phyloP scores from a whole-genome alignment of 2,797 vertebrate genomes.

The Tolypeutes matacus region DNA sequence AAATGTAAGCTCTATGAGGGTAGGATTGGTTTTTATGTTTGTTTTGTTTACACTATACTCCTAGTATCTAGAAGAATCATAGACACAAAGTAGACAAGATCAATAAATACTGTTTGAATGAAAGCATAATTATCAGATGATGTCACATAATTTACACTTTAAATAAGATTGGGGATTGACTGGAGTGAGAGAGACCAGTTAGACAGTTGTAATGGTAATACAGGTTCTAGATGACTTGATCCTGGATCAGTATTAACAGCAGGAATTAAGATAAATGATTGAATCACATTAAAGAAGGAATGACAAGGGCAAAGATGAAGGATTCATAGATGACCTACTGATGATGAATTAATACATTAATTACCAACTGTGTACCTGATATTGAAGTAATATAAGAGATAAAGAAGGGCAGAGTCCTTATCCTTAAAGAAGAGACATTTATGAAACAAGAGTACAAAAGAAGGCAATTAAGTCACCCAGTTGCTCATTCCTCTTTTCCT shows the following conservation, averaged over 20 bases:
- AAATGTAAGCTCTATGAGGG: neutral
- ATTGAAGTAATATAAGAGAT: neutral
- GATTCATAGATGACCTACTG: neutral
- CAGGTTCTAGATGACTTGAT: neutral
- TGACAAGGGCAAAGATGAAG: neutral
- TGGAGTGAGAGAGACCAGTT: neutral
- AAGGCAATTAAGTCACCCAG: neutral
- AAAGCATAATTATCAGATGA: conserved; percentile 36
- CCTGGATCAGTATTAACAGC: neutral
- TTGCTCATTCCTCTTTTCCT: neutral
- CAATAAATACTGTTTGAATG: neutral
- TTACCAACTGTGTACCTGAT: neutral
- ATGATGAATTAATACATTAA: neutral
- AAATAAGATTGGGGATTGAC: neutral
- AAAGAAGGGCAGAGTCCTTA: neutral
- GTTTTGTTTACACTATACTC: conserved; percentile 6
- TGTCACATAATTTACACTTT: conserved; percentile 11
- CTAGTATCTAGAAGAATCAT: neutral
- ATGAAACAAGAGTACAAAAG: conserved; percentile 22
- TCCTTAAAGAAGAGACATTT: neutral
- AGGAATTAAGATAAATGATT: conserved; percentile 13
- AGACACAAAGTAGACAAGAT: neutral
- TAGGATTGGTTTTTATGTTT: neutral
- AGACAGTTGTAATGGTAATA: neutral
- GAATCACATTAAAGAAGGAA: conserved; percentile 10